Percentiles rank a stretch among this genome's conserved stretches.
phyloP scores from a whole-genome alignment of 2,888 invertebrate genomes.

The Macrophya alboannulata region DNA sequence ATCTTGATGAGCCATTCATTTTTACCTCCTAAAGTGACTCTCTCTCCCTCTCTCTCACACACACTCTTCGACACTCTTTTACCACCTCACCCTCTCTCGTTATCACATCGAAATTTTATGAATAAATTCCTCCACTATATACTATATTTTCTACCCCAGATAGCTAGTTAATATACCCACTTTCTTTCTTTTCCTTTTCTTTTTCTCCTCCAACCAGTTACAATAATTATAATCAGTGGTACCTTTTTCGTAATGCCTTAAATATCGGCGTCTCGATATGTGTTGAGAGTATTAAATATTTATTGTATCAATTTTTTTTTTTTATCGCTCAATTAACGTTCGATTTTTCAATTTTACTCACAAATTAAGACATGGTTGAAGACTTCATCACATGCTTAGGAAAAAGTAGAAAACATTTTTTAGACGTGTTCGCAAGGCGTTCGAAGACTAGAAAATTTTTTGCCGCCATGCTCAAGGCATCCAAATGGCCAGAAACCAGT shows the following conservation, averaged over 20 bases:
- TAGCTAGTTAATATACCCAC: not conserved
- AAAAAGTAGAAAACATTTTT: not conserved
- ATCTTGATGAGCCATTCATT: constrained; percentile 50
- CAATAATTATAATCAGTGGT: not conserved
- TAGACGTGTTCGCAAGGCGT: too few species aligned
- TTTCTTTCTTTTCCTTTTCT: not conserved
- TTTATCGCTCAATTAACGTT: not conserved
- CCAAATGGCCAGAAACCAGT: too few species aligned
- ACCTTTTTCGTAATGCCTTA: not conserved
- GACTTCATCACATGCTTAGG: not conserved
- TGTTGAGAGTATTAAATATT: not conserved
- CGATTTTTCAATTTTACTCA: not conserved
- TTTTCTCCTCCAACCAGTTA: not conserved
- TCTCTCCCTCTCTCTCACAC: not conserved
- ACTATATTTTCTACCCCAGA: not conserved
- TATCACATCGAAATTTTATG: constrained; percentile 32
- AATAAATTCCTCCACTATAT: constrained; percentile 19
- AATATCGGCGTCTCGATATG: not conserved
- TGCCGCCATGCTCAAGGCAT: too few species aligned
- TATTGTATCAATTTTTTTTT: not conserved
- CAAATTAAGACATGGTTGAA: not conserved
- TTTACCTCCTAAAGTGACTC: constrained; percentile 27
- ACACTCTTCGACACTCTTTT: not conserved
- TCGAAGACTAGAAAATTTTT: too few species aligned
- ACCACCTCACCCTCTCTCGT: not conserved